Evolutionary conservation across 2,888 invertebrate genomes (phyloP).

Genomic region (Amphipoea lucens): DNA sequence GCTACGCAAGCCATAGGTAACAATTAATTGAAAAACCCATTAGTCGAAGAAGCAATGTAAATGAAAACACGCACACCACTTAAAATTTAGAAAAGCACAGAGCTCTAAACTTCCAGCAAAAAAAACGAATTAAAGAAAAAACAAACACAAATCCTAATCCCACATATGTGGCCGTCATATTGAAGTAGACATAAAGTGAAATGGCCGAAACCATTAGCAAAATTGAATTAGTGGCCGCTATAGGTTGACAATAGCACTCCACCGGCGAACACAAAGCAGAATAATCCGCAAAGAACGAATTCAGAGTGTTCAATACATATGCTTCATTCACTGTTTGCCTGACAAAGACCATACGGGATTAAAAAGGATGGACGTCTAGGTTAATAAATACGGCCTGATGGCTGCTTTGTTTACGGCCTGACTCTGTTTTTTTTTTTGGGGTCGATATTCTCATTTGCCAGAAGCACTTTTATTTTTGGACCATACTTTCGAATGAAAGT

Average conservation of each 20-base stretch:
- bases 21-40: not conserved
- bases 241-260: slow-evolving; percentile 79
- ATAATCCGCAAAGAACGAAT: slow-evolving; percentile 72
- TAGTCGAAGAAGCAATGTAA: not conserved
- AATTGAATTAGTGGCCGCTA: slow-evolving; percentile 82
- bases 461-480: slow-evolving; percentile 12
- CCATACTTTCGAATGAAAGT: not conserved
- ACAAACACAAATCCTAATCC: slow-evolving; percentile 32
- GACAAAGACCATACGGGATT: slow-evolving; percentile 63
- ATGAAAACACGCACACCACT: not conserved
- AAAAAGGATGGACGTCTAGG: slow-evolving; percentile 55
- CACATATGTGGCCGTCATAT: slow-evolving; percentile 34
- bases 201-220: slow-evolving; percentile 78
- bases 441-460: slow-evolving; percentile 25
- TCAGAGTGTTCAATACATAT: slow-evolving; percentile 57
- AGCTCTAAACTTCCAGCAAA: no score
- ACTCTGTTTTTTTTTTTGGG: slow-evolving; percentile 35
- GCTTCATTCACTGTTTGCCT: slow-evolving; percentile 60
- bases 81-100: not conserved
- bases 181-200: slow-evolving; percentile 65
- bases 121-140: not conserved
- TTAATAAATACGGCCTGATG: slow-evolving; percentile 49
- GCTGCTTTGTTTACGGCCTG: slow-evolving; percentile 37
- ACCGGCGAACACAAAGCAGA: slow-evolving; percentile 68
- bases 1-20: not conserved